phyloP scores from a whole-genome alignment of 2,797 vertebrate genomes.

The Eidolon dupreanum region DNA sequence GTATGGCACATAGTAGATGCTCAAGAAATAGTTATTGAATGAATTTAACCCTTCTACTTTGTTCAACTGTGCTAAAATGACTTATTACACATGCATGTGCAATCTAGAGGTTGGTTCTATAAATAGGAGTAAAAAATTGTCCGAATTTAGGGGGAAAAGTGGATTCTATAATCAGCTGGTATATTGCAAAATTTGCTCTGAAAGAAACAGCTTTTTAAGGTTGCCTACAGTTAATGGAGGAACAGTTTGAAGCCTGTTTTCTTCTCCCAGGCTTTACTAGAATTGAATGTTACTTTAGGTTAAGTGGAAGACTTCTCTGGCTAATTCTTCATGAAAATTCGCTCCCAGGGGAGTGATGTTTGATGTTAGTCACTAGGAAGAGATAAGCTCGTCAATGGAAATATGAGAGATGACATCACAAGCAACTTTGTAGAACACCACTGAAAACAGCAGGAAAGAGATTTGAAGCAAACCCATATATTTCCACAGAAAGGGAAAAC shows the following conservation, averaged over 20 bases:
- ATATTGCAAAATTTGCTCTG: background rate
- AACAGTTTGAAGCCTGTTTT: background rate
- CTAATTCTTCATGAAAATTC: background rate
- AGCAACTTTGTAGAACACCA: background rate
- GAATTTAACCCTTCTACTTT: background rate
- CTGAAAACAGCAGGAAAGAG: conserved; percentile 10
- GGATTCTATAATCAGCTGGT: background rate
- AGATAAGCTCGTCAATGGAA: background rate
- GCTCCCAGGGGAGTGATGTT: background rate
- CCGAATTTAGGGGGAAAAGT: background rate
- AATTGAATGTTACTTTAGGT: background rate
- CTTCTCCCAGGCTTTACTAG: conserved; percentile 12
- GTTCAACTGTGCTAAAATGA: background rate
- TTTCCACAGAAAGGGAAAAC: conserved; percentile 54
- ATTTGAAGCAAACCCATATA: background rate
- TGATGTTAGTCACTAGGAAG: conserved; percentile 1
- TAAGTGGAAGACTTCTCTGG: background rate
- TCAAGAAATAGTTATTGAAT: background rate
- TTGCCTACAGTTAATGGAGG: background rate
- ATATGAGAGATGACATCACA: conserved; percentile 7
- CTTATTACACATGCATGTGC: background rate
- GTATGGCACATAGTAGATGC: background rate
- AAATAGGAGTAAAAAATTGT: background rate
- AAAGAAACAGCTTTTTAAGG: background rate
- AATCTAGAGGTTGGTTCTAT: background rate